Percentiles rank a stretch among this genome's conserved stretches.
phyloP scores from a whole-genome alignment of 2,113 vertebrate species.

The Zosterops hypoxanthus region DNA sequence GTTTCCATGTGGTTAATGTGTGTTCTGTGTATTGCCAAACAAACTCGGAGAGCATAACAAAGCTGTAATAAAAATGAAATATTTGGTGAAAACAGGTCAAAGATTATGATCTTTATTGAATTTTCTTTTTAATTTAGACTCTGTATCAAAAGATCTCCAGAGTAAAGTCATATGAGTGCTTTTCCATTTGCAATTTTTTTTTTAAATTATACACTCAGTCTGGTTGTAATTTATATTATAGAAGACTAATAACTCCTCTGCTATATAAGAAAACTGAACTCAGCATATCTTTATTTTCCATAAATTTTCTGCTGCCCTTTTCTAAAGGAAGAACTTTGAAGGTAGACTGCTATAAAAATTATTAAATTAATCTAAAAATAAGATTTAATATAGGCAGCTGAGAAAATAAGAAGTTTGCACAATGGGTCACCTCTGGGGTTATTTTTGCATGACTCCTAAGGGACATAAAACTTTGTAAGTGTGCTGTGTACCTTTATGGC shows the following conservation, averaged over 20 bases:
- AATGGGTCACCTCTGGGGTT: neutral
- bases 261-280: slow-evolving; percentile 21
- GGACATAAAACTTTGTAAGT: neutral
- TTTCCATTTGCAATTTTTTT: slow-evolving; percentile 7
- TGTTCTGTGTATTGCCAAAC: slow-evolving; percentile 3
- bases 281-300: slow-evolving; percentile 38
- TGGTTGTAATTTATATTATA: slow-evolving; percentile 39
- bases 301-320: slow-evolving; percentile 50
- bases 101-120: neutral
- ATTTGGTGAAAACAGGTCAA: slow-evolving; percentile 22
- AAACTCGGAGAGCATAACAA: neutral
- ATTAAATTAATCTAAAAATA: neutral
- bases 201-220: slow-evolving; percentile 12
- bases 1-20: slow-evolving; percentile 26
- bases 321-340: neutral
- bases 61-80: slow-evolving; percentile 10
- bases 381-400: neutral
- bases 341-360: slow-evolving; percentile 7
- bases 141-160: neutral
- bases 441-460: neutral
- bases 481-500: neutral
- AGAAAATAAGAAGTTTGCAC: slow-evolving; percentile 1
- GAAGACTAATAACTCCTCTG: slow-evolving; percentile 26
- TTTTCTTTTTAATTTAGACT: slow-evolving; percentile 24
- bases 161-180: neutral